phyloP scores from a whole-genome alignment of 2,888 invertebrate genomes.

The Tipula vernalis region DNA sequence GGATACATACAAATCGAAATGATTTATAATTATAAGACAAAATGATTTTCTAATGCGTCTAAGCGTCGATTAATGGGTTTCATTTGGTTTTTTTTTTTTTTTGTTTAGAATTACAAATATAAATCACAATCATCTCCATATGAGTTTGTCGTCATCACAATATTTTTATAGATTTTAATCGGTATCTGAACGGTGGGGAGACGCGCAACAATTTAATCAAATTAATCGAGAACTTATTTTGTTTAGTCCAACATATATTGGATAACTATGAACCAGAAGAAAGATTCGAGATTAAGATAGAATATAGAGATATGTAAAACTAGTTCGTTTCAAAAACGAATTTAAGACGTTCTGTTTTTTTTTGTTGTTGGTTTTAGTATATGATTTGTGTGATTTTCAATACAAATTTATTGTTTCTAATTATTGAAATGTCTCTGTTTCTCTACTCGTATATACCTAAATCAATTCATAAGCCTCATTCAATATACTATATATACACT shows the following conservation, averaged over 20 bases:
- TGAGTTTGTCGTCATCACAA: conserved; percentile 4
- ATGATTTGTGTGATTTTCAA: background rate
- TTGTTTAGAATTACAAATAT: background rate
- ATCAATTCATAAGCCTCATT: background rate
- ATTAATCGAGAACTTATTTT: background rate
- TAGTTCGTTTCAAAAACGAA: background rate
- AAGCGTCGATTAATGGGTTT: background rate
- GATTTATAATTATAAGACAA: background rate
- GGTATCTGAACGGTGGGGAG: background rate
- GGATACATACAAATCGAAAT: background rate
- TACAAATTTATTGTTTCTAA: background rate
- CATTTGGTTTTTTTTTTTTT: background rate
- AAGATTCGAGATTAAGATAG: background rate
- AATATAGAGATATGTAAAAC: background rate
- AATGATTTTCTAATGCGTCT: background rate
- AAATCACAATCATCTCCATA: background rate
- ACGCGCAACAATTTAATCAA: background rate
- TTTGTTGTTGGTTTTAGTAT: background rate
- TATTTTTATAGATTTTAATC: conserved; percentile 4
- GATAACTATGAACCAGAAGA: background rate
- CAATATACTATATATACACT: background rate
- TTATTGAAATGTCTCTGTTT: background rate
- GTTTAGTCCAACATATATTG: background rate
- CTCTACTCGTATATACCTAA: background rate
- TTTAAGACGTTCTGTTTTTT: background rate